Base-by-base conservation (phyloP, 1,140 invertebrate genomes). In the Drosophila triauraria region DNA sequence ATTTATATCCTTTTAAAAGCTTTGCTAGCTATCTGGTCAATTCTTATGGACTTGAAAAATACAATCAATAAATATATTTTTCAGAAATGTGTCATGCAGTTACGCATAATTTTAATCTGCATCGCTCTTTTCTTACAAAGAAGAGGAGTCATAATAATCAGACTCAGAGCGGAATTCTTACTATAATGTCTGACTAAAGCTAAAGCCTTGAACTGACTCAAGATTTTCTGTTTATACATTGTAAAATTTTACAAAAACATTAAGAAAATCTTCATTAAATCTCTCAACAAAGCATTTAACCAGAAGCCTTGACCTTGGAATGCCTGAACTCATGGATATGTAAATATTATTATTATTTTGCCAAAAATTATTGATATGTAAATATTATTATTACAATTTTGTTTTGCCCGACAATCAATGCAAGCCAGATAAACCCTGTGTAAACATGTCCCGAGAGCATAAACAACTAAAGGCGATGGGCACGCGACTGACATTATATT, bases 351-450 rank as follows among this genome's bases (percentile, higher is more conserved):
- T 20, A 20, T 20, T 20, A 20, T 20, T 20, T 20, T 20, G 38
- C 48, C 27, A 6, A 32, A 71, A 61, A 20, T 20, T 43, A 50
- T 56, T 40, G 43, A 76, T 54, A 76, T 86, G 75, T 86, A 83
- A 88, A 88, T 83, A 86, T 69, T 74, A 68, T 70, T 78, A 60
- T 70, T 74, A 68, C 67, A 75, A 60, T 63, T 79, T 63, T 80
- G 48, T 44, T 72, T 72, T 75, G 65, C 63, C 50, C 46, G 54
- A 69, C 76, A 79, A 57, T 47, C 48, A 35, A 42, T 56, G 60
- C 65, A 62, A 32, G 50, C 40, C n/a, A 77, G 84, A 86, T 86
- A 83, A 82, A 76, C 63, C 15, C 51, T 30, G 53, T 30, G 42
- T 58, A 74, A 81, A 81, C 46, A 81, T 74, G 82, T 80, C 77